These are phyloP conservation scores for Gila orcuttii DNA, from an alignment of 2,113 vertebrate species.

Conservation along the genomic window DNA sequence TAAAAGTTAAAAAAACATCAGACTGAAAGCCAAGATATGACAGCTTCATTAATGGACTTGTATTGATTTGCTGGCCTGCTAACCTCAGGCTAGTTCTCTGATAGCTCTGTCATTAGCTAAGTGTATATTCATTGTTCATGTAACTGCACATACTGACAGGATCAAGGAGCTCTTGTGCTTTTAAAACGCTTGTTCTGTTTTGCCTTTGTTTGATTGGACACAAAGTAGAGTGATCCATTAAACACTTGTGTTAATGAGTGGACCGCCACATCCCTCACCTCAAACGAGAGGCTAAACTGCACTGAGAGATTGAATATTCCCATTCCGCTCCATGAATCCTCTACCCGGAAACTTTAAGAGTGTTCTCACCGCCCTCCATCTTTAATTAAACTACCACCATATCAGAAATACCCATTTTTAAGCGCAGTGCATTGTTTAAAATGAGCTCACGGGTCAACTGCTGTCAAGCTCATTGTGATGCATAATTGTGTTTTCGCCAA, in stretches of 20 bases:
- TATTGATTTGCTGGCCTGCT: conserved; percentile 52
- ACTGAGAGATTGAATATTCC: not conserved
- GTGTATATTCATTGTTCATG: conserved; percentile 40
- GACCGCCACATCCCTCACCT: conserved; percentile 25
- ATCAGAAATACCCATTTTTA: not conserved
- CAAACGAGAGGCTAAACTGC: not conserved
- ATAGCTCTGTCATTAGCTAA: conserved; percentile 40
- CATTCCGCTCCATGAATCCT: not conserved
- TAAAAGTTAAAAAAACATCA: conserved; percentile 36
- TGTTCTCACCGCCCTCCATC: not conserved
- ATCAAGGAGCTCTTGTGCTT: conserved; percentile 38
- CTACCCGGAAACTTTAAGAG: not conserved
- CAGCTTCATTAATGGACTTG: conserved; percentile 52
- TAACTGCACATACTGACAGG: conserved; percentile 40
- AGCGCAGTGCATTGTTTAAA: not conserved
- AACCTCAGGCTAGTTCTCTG: conserved; percentile 44
- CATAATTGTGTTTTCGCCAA: not conserved
- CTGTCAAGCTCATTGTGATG: not conserved
- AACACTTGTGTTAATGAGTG: conserved; percentile 39
- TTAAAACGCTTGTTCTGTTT: conserved; percentile 28
- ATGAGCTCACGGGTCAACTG: not conserved
- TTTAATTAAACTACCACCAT: conserved; percentile 12
- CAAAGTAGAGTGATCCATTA: conserved; percentile 36
- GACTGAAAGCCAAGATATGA: conserved; percentile 50
- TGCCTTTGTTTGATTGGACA: conserved; percentile 38